These are phyloP conservation scores for Drosophila nigrodunni DNA, from an alignment of 1,140 invertebrate genomes.

Conservation along the genomic window DNA sequence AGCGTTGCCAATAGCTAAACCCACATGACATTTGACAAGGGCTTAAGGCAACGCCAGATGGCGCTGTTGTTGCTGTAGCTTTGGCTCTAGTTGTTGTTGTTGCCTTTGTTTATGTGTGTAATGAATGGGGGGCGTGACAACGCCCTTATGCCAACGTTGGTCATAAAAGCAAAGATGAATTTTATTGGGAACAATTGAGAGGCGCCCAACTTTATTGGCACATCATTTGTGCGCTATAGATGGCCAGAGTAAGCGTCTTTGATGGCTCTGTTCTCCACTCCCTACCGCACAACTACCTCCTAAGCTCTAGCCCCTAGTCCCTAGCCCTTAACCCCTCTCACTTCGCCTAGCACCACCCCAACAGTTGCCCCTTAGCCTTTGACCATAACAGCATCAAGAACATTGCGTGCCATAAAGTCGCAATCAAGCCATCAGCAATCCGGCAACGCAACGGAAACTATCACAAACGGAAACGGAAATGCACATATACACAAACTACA, in stretches of 20 bases:
- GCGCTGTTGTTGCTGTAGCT: slow-evolving; percentile 1
- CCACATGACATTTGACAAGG: slow-evolving; percentile 78
- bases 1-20: slow-evolving; percentile 48
- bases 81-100: not conserved
- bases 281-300: not conserved
- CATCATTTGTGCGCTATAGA: slow-evolving; percentile 71
- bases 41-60: slow-evolving; percentile 55
- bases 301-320: too few species aligned
- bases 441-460: slow-evolving; percentile 53
- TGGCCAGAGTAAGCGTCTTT: slow-evolving; percentile 42
- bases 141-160: slow-evolving; percentile 28
- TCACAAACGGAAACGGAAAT: slow-evolving; percentile 54
- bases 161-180: slow-evolving; percentile 79
- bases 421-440: slow-evolving; percentile 50
- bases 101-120: slow-evolving; percentile 28
- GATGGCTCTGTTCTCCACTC: not conserved
- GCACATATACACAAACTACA: slow-evolving; percentile 37
- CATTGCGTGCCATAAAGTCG: slow-evolving; percentile 54
- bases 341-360: too few species aligned
- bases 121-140: slow-evolving; percentile 36
- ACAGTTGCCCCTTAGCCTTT: not conserved
- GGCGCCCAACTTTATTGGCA: slow-evolving; percentile 70
- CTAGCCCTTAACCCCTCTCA: not conserved
- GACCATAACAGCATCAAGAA: slow-evolving; percentile 31
- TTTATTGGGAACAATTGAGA: slow-evolving; percentile 76